A percentile compares a stretch with the other conserved stretches of the same genome.
phyloP scores from a whole-genome alignment of 2,113 vertebrate genomes.

The human region GRCh38 chrX:67015001-67015500 shows the following conservation, averaged over 20 bases:
- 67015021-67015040: background rate
- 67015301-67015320: background rate
- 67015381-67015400: background rate
- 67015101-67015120: background rate
- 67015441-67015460: background rate
- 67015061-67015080: background rate
- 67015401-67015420: background rate
- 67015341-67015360: background rate
- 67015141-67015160: background rate
- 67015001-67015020: no score
- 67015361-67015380: background rate
- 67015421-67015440: background rate
- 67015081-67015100: background rate
- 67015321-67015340: background rate
- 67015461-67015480: no score
- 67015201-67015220: background rate
- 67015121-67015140: background rate
- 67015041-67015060: background rate
- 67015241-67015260: background rate
- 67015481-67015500: background rate
- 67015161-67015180: background rate
- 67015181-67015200: background rate
- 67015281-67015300: background rate
- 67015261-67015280: background rate
- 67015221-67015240: background rate